A percentile compares a stretch with the other conserved stretches of the same genome.
Conservation (phyloP, 2,113 vertebrate genomes). For the Carettochelys insculpta region DNA sequence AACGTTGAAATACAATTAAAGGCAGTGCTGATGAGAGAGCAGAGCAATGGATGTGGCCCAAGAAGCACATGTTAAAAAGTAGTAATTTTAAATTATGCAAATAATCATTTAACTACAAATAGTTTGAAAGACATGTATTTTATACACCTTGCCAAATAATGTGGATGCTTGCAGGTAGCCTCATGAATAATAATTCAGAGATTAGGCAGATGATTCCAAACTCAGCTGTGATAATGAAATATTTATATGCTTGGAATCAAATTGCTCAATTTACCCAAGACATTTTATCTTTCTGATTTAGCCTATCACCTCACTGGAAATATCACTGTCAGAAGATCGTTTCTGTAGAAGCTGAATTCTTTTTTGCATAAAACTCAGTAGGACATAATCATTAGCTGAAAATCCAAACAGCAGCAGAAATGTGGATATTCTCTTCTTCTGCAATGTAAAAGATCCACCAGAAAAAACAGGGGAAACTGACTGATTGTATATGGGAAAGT, state of each 20-base stretch:
- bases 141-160: neutral
- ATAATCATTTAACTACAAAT: neutral
- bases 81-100: neutral
- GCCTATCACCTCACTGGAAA: neutral
- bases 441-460: neutral
- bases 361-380: slow-evolving; percentile 10
- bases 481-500: neutral
- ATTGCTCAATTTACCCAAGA: slow-evolving; percentile 31
- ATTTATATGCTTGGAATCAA: neutral
- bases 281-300: slow-evolving; percentile 22
- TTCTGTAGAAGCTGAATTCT: slow-evolving; percentile 6
- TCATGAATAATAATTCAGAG: neutral
- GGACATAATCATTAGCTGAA: slow-evolving; percentile 31
- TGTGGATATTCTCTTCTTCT: neutral
- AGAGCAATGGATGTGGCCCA: neutral
- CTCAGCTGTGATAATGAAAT: slow-evolving; percentile 3
- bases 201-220: slow-evolving; percentile 29
- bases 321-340: slow-evolving; percentile 28
- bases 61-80: accelerated
- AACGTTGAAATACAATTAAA: neutral
- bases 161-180: neutral
- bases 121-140: neutral
- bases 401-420: slow-evolving; percentile 35
- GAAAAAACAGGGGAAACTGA: neutral
- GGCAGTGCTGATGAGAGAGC: neutral